These are phyloP conservation scores for Araneus ventricosus DNA, from an alignment of 1,140 invertebrate species.

Conservation along the genomic window DNA sequence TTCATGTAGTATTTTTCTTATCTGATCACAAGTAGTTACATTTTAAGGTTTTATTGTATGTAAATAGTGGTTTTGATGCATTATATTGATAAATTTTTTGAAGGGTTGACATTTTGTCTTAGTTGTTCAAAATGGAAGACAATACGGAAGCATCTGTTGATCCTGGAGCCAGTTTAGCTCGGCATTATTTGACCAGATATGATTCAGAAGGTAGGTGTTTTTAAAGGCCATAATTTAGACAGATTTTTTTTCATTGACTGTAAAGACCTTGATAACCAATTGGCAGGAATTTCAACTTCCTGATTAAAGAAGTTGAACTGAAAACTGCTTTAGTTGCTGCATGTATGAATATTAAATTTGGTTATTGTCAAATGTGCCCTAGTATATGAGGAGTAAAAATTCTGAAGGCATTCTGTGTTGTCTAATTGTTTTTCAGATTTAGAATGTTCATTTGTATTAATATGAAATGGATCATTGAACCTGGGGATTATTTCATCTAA, in stretches of 20 bases:
- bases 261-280: background rate
- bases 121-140: constrained; percentile 61
- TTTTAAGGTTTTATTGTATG: too few relatives aligned
- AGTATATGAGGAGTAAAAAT: background rate
- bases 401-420: background rate
- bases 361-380: too few relatives aligned
- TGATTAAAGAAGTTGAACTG: background rate
- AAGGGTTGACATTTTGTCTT: too few relatives aligned
- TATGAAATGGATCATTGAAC: too few relatives aligned
- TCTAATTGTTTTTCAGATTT: too few relatives aligned
- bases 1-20: too few relatives aligned
- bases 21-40: too few relatives aligned
- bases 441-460: background rate
- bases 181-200: constrained; percentile 11
- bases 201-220: constrained; percentile 53
- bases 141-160: constrained; percentile 52
- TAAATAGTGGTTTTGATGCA: too few relatives aligned
- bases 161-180: constrained; percentile 32
- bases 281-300: too few relatives aligned
- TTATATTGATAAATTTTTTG: too few relatives aligned
- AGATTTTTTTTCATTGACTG: background rate
- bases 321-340: background rate
- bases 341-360: background rate
- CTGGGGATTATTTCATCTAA: too few relatives aligned
- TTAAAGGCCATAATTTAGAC: background rate